These are phyloP conservation scores for Neopelma chrysocephalum DNA, from an alignment of 2,797 vertebrate species.

Conservation along the genomic window DNA sequence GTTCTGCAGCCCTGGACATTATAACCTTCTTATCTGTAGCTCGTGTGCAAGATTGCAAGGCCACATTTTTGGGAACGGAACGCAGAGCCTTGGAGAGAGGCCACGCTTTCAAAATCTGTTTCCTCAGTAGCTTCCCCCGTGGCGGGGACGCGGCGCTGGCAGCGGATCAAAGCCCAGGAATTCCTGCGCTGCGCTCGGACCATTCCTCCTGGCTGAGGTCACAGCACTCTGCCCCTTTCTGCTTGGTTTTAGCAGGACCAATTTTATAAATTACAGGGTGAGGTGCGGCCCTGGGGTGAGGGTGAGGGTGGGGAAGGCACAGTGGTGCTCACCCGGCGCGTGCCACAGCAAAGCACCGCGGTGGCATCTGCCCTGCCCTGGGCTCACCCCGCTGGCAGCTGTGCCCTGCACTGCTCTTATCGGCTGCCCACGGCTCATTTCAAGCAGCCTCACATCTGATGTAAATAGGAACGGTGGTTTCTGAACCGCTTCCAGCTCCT, in stretches of 20 bases:
- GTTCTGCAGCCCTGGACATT: accelerated
- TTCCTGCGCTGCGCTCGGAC: neutral
- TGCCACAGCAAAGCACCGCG: accelerated
- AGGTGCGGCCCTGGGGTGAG: neutral
- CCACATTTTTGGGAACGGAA: neutral
- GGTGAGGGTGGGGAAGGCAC: neutral
- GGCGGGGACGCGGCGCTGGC: accelerated
- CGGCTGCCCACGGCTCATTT: accelerated
- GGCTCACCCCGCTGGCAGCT: neutral
- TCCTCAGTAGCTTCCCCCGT: neutral
- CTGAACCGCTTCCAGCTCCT: neutral
- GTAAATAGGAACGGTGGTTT: neutral
- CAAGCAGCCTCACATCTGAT: neutral
- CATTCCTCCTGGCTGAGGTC: neutral
- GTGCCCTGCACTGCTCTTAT: neutral
- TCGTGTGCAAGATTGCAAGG: neutral
- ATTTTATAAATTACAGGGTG: neutral
- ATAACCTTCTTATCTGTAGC: neutral
- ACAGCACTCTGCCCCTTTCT: neutral
- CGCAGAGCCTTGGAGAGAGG: neutral
- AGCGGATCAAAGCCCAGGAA: neutral
- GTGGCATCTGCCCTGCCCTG: neutral
- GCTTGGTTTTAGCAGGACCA: neutral
- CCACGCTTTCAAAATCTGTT: neutral
- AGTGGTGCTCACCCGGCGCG: accelerated